phyloP scores from a whole-genome alignment of 1,140 invertebrate species.

The Papilio polyxenes region DNA sequence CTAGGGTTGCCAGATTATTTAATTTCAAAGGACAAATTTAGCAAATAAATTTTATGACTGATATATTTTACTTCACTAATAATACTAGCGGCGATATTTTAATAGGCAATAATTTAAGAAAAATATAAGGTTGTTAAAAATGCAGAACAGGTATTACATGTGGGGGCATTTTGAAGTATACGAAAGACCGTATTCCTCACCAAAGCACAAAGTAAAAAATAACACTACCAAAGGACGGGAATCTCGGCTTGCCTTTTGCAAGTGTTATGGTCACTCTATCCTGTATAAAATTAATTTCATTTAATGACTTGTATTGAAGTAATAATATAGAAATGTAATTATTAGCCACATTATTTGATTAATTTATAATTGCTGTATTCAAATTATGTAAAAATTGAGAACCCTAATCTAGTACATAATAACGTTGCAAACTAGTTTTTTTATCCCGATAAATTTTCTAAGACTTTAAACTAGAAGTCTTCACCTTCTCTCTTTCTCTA shows the following conservation, averaged over 20 bases:
- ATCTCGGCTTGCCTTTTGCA: background rate
- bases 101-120: background rate
- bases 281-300: background rate
- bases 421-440: background rate
- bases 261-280: background rate
- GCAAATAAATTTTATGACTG: background rate
- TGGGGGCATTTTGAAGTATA: background rate
- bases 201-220: background rate
- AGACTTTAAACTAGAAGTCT: no score
- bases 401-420: background rate
- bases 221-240: background rate
- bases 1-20: slow-evolving; percentile 43
- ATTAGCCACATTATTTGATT: background rate
- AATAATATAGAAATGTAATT: background rate
- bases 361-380: background rate
- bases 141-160: no score
- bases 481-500: no score
- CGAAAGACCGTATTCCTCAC: background rate
- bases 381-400: background rate
- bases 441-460: background rate
- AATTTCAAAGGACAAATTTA: slow-evolving; percentile 25
- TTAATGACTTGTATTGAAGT: background rate
- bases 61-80: background rate
- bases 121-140: background rate
- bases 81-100: background rate